Evolutionary conservation across 2,888 invertebrate species (phyloP).

Genomic region (Melinaea menophilus): DNA sequence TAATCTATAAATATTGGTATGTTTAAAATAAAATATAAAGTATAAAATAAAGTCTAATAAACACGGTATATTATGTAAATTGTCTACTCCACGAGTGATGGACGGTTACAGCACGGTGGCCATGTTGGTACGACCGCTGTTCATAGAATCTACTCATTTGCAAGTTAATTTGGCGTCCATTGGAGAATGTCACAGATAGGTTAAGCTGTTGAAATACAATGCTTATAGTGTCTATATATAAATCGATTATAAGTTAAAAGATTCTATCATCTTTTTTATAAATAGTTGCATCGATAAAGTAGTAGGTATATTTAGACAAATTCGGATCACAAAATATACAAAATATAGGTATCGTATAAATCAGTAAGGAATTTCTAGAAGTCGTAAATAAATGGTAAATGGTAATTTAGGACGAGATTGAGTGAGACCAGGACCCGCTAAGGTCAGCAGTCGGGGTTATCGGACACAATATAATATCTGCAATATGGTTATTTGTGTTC

Average conservation of each 20-base stretch:
- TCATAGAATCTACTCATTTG: slow-evolving; percentile 20
- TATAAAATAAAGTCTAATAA: not conserved
- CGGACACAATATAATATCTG: not conserved
- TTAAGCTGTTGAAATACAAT: slow-evolving; percentile 7
- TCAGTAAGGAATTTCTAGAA: not conserved
- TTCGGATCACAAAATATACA: no score
- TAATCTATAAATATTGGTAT: no score
- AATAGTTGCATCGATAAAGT: no score
- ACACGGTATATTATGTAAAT: not conserved
- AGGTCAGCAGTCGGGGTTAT: slow-evolving; percentile 4
- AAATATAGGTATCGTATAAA: not conserved
- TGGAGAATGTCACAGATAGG: slow-evolving; percentile 6
- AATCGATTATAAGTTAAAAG: not conserved
- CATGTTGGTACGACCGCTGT: slow-evolving; percentile 8
- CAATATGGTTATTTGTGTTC: not conserved
- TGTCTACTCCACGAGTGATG: slow-evolving; percentile 10
- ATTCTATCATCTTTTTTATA: not conserved
- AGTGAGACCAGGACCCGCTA: not conserved
- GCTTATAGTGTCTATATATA: not conserved
- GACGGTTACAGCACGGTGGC: slow-evolving; percentile 15
- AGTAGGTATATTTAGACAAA: no score
- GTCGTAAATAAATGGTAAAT: not conserved
- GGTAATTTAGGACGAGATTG: slow-evolving; percentile 3
- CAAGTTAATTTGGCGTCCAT: slow-evolving; percentile 22
- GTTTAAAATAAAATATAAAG: not conserved